Conservation (phyloP, 2,888 invertebrate species). For the Beris morrisii region DNA sequence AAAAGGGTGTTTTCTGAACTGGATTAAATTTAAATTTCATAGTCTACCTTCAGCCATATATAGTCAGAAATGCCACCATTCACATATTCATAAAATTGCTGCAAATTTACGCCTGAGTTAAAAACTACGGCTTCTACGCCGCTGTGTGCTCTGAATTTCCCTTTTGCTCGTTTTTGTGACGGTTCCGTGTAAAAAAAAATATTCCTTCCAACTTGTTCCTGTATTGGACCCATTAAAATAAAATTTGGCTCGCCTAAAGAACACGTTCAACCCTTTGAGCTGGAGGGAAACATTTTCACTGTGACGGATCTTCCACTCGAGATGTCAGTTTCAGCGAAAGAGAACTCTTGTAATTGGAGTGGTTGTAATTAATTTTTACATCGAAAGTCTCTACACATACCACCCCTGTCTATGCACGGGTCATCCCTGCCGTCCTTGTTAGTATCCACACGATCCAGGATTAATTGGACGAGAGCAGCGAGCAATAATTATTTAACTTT, state of each 20-base stretch:
- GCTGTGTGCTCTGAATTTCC: no score
- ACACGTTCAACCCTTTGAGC: neutral
- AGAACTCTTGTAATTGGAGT: slow-evolving; percentile 14
- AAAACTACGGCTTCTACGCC: no score
- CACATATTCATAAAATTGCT: no score
- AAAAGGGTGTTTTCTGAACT: no score
- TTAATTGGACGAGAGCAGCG: slow-evolving; percentile 5
- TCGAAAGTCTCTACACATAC: neutral
- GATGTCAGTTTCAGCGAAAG: slow-evolving; percentile 15
- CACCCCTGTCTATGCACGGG: neutral
- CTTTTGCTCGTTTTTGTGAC: no score
- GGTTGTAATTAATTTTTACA: slow-evolving; percentile 17
- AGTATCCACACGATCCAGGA: neutral
- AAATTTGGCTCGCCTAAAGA: neutral
- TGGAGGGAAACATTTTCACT: neutral
- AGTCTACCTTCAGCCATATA: no score
- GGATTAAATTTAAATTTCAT: no score
- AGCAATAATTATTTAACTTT: slow-evolving; percentile 9
- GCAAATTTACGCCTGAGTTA: no score
- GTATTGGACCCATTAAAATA: neutral
- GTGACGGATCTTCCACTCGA: slow-evolving; percentile 2
- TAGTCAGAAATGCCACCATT: no score
- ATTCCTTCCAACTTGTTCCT: no score
- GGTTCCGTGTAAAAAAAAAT: no score
- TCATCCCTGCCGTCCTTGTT: neutral